A percentile compares a stretch with the other conserved stretches of the same genome.
These are phyloP conservation scores for Balaenoptera acutorostrata DNA, from an alignment of 2,113 vertebrate genomes.

Conservation along the genomic window DNA sequence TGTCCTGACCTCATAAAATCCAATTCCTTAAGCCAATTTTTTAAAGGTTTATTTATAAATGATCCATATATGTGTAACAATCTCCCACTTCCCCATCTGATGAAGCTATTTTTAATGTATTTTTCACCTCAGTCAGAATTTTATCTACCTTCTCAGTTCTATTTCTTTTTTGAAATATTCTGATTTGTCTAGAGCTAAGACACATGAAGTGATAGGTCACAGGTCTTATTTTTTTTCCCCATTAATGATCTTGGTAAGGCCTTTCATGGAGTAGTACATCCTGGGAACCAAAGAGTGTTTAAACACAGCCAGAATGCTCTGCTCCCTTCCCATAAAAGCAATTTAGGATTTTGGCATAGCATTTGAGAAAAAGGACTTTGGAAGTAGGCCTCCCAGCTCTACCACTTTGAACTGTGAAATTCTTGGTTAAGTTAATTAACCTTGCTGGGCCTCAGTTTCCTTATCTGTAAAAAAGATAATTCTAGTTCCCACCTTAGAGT, in stretches of 20 bases:
- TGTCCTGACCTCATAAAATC: not conserved
- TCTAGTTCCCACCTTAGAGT: not conserved
- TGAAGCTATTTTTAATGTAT: not conserved
- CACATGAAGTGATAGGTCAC: not conserved
- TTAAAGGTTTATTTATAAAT: not conserved
- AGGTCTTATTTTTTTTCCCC: not conserved
- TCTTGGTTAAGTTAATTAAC: not conserved
- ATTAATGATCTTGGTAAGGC: not conserved
- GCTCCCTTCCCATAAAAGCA: not conserved
- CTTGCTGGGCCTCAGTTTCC: not conserved
- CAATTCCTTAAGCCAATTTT: not conserved
- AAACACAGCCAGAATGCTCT: not conserved
- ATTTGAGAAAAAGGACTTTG: not conserved
- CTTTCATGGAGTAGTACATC: not conserved
- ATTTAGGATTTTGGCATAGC: not conserved
- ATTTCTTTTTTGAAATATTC: not conserved
- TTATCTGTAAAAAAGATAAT: not conserved
- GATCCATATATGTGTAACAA: not conserved
- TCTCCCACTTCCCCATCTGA: not conserved
- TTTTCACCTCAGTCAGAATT: not conserved
- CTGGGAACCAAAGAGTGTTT: not conserved
- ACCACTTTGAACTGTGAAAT: not conserved
- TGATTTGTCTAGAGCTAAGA: not conserved
- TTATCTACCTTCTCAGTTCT: not conserved
- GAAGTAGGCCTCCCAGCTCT: not conserved